Conservation (phyloP, 2,888 invertebrate species). For the Ectobius pallidus region DNA sequence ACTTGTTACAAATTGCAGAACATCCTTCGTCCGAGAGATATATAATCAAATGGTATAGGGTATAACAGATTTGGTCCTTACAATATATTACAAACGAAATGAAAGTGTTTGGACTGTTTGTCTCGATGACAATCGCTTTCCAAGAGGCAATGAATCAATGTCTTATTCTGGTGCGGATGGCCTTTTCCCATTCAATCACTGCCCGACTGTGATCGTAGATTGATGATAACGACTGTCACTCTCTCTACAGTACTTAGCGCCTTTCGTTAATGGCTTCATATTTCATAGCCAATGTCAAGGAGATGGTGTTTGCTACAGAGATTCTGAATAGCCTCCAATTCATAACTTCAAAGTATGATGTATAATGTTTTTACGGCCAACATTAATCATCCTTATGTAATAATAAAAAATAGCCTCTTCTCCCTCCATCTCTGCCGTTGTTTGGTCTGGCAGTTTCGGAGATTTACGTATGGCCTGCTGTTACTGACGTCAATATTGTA, state of each 20-base stretch:
- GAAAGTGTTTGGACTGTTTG: no score
- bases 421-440: neutral
- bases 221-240: neutral
- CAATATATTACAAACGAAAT: neutral
- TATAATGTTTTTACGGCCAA: neutral
- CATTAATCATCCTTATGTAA: constrained; percentile 4
- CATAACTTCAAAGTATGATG: neutral
- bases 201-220: neutral
- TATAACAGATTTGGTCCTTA: neutral
- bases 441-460: neutral
- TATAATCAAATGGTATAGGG: no score
- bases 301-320: neutral
- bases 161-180: neutral
- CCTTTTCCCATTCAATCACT: neutral
- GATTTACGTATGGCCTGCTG: neutral
- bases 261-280: constrained; percentile 1
- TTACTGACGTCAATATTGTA: neutral
- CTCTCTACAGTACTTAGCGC: neutral
- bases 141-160: neutral
- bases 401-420: neutral
- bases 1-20: no score
- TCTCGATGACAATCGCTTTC: no score
- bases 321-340: neutral
- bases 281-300: neutral
- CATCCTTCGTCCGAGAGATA: no score